Evolutionary conservation across 1,140 invertebrate genomes (phyloP).

Genomic region (Ceratina japonica): DNA sequence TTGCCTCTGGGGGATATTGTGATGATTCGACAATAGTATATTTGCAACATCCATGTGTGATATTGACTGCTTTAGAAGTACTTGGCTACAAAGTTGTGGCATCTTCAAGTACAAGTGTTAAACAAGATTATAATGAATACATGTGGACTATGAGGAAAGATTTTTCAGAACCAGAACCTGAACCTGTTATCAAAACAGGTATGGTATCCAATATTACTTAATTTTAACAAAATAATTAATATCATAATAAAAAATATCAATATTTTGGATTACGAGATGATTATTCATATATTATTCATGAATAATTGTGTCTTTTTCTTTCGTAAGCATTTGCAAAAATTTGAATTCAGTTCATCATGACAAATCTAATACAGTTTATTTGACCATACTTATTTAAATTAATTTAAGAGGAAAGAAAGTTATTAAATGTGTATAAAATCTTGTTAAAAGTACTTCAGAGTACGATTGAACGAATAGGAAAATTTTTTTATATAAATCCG

Average conservation of each 20-base stretch:
- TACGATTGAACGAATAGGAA: background rate
- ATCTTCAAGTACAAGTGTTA: conserved; percentile 89
- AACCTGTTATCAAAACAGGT: conserved; percentile 73
- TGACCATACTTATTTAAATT: background rate
- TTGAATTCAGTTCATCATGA: no score
- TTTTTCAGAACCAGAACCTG: conserved; percentile 88
- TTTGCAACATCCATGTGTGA: conserved; percentile 91
- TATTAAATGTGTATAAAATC: conserved; percentile 15
- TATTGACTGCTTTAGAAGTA: conserved; percentile 91
- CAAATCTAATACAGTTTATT: background rate
- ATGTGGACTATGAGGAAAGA: conserved; percentile 96
- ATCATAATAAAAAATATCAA: background rate
- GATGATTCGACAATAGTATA: conserved; percentile 90
- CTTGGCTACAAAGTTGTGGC: conserved; percentile 92
- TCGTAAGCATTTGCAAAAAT: no score
- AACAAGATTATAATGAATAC: conserved; percentile 92
- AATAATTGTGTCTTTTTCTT: no score
- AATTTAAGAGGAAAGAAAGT: conserved; percentile 17
- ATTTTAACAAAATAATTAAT: background rate
- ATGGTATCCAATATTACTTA: conserved; percentile 46
- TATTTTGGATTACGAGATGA: background rate
- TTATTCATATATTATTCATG: background rate
- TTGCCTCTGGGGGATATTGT: conserved; percentile 89
- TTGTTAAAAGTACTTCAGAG: background rate
- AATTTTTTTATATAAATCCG: background rate